Percentiles rank a stretch among this genome's conserved stretches.
Conservation (phyloP, 1,140 invertebrate genomes). For the Magallana angulata region DNA sequence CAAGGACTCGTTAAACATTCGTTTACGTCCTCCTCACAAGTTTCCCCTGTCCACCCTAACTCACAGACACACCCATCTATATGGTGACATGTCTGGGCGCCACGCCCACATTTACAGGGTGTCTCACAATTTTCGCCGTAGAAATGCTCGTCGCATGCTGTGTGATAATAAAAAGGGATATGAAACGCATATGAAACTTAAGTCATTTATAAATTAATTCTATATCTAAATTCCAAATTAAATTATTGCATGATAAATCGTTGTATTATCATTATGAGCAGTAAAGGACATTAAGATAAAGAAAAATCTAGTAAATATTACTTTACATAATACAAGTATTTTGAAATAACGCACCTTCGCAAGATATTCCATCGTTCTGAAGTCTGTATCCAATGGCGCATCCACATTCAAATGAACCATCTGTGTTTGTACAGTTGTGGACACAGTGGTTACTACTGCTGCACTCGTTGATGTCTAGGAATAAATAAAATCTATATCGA, state of each 20-base stretch:
- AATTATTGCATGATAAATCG: background rate
- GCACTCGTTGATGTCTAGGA: slow-evolving; percentile 43
- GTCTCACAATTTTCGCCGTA: background rate
- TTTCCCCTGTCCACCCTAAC: slow-evolving; percentile 58
- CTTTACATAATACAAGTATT: background rate
- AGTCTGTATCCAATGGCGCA: slow-evolving; percentile 29
- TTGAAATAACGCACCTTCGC: background rate
- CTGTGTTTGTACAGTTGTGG: slow-evolving; percentile 41
- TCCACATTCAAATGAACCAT: slow-evolving; percentile 42
- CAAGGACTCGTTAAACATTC: slow-evolving; percentile 54
- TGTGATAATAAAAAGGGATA: background rate
- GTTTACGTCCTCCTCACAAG: slow-evolving; percentile 62
- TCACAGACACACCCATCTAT: slow-evolving; percentile 55
- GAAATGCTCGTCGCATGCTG: background rate
- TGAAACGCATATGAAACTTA: too few species aligned
- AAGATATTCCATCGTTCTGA: slow-evolving; percentile 42
- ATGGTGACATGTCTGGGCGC: background rate
- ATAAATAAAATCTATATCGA: background rate
- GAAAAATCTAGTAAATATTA: background rate
- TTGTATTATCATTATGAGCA: too few species aligned
- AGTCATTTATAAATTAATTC: too few species aligned
- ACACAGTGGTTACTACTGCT: slow-evolving; percentile 7
- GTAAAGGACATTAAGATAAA: background rate
- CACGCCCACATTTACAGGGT: background rate
- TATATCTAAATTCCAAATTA: too few species aligned